Percentiles rank a stretch among this genome's conserved stretches.
phyloP scores from a whole-genome alignment of 2,888 invertebrate species.

The Scelioninae gen. 2 region DNA sequence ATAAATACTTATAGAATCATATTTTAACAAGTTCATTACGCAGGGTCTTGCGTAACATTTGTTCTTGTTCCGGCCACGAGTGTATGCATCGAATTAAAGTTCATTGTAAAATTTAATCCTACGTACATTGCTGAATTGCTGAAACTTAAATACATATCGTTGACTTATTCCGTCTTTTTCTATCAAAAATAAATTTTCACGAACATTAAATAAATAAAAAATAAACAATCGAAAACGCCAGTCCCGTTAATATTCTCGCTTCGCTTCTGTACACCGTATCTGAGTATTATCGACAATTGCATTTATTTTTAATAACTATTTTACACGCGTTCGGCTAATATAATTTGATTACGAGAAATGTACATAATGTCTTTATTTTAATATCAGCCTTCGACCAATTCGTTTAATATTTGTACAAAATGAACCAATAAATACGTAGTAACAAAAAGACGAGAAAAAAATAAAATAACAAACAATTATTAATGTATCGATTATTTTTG shows the following conservation, averaged over 20 bases:
- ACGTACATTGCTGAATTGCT: neutral
- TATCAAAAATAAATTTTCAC: conserved; percentile 19
- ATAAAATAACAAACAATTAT: neutral
- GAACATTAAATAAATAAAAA: conserved; percentile 31
- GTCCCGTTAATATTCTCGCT: neutral
- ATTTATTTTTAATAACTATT: neutral
- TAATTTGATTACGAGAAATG: conserved; percentile 4
- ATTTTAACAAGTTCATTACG: conserved; percentile 1
- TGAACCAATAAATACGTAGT: conserved; percentile 2
- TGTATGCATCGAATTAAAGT: neutral
- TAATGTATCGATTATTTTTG: no score
- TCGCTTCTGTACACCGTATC: conserved; percentile 18
- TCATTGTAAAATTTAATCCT: neutral
- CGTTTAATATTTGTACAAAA: conserved; percentile 3
- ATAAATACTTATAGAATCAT: conserved; percentile 21
- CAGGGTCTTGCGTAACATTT: neutral
- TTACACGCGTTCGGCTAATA: conserved; percentile 1
- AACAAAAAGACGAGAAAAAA: neutral
- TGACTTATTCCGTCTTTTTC: neutral
- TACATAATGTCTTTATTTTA: conserved; percentile 13
- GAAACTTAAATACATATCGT: neutral
- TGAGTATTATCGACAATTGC: conserved; percentile 34
- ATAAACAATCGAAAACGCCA: conserved; percentile 19
- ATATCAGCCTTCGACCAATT: conserved; percentile 32
- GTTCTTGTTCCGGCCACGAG: neutral